A percentile compares a stretch with the other conserved stretches of the same genome.
Evolutionary conservation across 2,888 invertebrate genomes (phyloP).

Genomic region (Pantelozetes paolii): DNA sequence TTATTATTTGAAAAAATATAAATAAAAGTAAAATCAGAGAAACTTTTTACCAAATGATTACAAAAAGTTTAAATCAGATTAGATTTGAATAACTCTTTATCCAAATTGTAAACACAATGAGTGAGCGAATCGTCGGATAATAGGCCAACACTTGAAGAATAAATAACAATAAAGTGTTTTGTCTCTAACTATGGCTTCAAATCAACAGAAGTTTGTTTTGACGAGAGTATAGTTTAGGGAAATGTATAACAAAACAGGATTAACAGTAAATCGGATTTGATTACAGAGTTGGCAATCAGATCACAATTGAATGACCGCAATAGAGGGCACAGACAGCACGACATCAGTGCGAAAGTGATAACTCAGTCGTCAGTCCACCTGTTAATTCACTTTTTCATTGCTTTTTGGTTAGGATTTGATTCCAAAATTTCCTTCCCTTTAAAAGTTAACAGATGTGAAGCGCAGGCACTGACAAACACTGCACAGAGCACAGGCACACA

Average conservation of each 20-base stretch:
- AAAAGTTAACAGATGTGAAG: slow-evolving; percentile 36
- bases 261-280: slow-evolving; percentile 34
- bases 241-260: slow-evolving; percentile 14
- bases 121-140: not conserved
- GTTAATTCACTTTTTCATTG: slow-evolving; percentile 37
- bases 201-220: slow-evolving; percentile 33
- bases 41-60: too few relatives aligned
- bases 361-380: slow-evolving; percentile 21
- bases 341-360: not conserved
- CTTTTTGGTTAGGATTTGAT: slow-evolving; percentile 33
- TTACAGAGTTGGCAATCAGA: slow-evolving; percentile 12
- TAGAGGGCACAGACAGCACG: slow-evolving; percentile 9
- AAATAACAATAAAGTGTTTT: slow-evolving; percentile 24
- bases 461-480: not conserved
- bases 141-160: slow-evolving; percentile 1
- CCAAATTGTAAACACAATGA: not conserved
- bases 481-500: not conserved
- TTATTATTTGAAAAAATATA: too few relatives aligned
- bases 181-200: slow-evolving; percentile 4
- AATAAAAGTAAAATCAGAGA: too few relatives aligned
- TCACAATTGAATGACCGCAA: slow-evolving; percentile 33
- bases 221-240: not conserved
- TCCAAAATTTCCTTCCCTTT: slow-evolving; percentile 27
- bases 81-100: too few relatives aligned
- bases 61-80: too few relatives aligned